Evolutionary conservation across 2,888 invertebrate species (phyloP), one percentile per base, ranked within the genome.

Genomic region (Melitaea athalia): DNA sequence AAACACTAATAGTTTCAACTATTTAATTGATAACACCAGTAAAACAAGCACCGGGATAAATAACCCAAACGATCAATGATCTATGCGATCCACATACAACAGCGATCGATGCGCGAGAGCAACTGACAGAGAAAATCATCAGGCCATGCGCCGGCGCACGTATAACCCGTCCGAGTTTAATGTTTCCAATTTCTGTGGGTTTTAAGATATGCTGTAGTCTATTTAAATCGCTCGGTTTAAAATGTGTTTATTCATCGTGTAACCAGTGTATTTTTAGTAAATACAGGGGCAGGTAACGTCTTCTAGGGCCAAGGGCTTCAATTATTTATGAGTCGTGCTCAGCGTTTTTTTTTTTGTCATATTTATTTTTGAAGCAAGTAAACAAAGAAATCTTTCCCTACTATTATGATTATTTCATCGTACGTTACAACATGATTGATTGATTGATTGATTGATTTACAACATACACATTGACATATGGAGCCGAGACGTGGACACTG

Each of bases 241-340:
- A 66, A 59, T 74, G 76, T 90, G 89, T 91, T 90, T 91, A 88
- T 90, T 84, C 89, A 85, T 84, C 86, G 85, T 88, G 84, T 83
- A 86, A 82, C 82, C 80, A 81, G 84, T 85, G 87, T 92, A 91
- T 91, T 92, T 92, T 89, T 91, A 90, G 90, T 87, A 83, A 85
- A 86, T 85, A 86, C 80, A 82, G 83, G 78, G 83, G 83, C 91
- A 91, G 91, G 92, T 91, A 91, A 85, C 81, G 78, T 84, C 79
- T 79, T 79, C 75, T 76, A 86, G 87, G 87, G 84, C 87, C 86
- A 88, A 89, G 91, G 88, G 88, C 85, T 87, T 79, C 76, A 64
- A 38, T 38, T 38, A 38, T 71, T 77, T 73, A 69, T 70, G 64
- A 62, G 67, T 70, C 49, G 52, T 53, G 57, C 63, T 59, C 57